phyloP scores from a whole-genome alignment of 30 jellyfish, hydroid and myxozoan genomes.

The Clytia hemisphaerica region DNA sequence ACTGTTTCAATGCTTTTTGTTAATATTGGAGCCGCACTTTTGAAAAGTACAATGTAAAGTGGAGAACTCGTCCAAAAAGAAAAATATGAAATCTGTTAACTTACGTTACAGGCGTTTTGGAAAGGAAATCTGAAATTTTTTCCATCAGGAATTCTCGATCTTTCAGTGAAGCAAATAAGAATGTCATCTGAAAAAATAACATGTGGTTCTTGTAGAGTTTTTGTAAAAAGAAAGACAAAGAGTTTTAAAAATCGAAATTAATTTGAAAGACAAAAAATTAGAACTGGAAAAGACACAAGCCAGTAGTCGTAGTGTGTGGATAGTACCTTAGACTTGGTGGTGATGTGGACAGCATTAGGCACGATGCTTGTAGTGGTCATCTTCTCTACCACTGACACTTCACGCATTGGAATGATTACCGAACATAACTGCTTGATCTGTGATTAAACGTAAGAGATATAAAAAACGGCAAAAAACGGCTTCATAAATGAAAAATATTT shows the following conservation, averaged over 20 bases:
- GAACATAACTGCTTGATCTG: slow-evolving; percentile 78
- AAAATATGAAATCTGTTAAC: slow-evolving; percentile 7
- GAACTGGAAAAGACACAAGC: not conserved
- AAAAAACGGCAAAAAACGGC: no score
- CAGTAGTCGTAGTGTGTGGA: not conserved
- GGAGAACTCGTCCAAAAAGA: not conserved
- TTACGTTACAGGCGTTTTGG: slow-evolving; percentile 87
- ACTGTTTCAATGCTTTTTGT: no score
- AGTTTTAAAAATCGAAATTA: not conserved
- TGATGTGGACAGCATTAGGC: slow-evolving; percentile 82
- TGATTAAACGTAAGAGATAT: no score
- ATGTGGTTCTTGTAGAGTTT: not conserved
- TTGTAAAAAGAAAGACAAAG: not conserved
- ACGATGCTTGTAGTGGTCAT: slow-evolving; percentile 70
- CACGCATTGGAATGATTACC: slow-evolving; percentile 85
- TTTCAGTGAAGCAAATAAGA: slow-evolving; percentile 68
- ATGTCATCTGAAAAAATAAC: slow-evolving; percentile 45
- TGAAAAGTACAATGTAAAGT: no score
- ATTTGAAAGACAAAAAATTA: not conserved
- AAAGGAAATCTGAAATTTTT: slow-evolving; percentile 82
- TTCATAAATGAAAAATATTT: no score
- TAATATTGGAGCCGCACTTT: no score
- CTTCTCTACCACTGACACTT: slow-evolving; percentile 85
- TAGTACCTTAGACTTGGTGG: slow-evolving; percentile 75
- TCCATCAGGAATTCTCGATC: slow-evolving; percentile 78